phyloP scores from a whole-genome alignment of 2,797 vertebrate genomes.

The Diglossa cyanea region DNA sequence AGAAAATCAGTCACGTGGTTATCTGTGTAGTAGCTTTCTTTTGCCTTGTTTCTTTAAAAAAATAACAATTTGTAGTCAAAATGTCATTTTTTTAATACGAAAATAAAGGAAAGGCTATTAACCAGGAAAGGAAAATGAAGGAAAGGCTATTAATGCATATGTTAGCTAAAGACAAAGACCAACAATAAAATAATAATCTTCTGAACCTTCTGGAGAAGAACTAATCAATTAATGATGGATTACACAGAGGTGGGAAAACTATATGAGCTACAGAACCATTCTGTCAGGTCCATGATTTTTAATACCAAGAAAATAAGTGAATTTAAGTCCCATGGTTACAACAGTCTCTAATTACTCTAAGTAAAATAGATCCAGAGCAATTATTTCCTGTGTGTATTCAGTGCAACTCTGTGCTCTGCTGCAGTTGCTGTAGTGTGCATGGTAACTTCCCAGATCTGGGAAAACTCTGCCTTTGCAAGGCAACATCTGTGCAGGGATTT shows the following conservation, averaged over 20 bases:
- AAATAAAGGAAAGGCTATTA: not conserved
- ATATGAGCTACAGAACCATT: not conserved
- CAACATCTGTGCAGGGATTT: not conserved
- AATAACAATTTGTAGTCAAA: not conserved
- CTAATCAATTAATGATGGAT: not conserved
- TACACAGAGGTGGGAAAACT: not conserved
- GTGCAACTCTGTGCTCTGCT: not conserved
- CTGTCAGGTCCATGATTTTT: not conserved
- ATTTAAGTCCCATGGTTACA: not conserved
- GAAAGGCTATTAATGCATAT: not conserved
- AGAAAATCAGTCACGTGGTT: not conserved
- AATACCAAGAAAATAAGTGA: not conserved
- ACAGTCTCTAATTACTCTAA: fast-evolving
- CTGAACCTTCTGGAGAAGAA: not conserved
- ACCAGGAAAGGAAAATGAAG: not conserved
- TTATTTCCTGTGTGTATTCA: not conserved
- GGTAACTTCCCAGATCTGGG: not conserved
- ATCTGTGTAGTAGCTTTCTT: not conserved
- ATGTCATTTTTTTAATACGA: not conserved
- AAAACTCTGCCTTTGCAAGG: not conserved
- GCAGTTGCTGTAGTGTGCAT: fast-evolving
- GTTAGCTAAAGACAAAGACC: not conserved
- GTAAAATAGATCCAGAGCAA: not conserved
- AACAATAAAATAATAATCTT: not conserved
- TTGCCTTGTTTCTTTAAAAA: not conserved